Base-by-base conservation (phyloP, 2,113 vertebrate species). In the Rallus limicola region DNA sequence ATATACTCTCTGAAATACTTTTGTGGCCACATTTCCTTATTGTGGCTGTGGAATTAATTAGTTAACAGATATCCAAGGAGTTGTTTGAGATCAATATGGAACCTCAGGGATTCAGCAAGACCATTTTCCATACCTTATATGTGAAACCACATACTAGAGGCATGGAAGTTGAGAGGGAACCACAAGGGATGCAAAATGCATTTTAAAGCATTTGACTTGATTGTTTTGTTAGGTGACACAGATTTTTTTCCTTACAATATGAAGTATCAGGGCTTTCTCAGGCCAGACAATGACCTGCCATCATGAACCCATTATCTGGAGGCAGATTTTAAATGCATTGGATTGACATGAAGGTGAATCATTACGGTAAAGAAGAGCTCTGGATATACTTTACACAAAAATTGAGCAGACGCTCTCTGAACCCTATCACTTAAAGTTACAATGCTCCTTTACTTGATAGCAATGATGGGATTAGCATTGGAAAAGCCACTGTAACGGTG, bases 281-380 rank as follows among this genome's bases (percentile, higher is more conserved):
- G 69, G 62, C n/a, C 76, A 84, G 62, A 88, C 59, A 78, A 53
- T 58, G 24, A 95, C 92, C 50, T 64, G 16, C 29, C 38, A 86
- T 26, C 31, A 33, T 16, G 24, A 93, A 52, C 62, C 24, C 58
- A 52, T 86, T 71, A 58, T 71, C 33, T 34, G 29, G 26, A 90
- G 46, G 52, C 68, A 91, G 36, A 96, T 90, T 96, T 93, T 92
- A 84, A 90, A 92, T 88, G 80, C 64, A 94, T 88, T 86, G 82
- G 29, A 60, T 92, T 82, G 95, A 82, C 90, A 90, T 72, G 25
- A 78, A 90, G 74, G 82, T 92, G 88, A 94, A 94, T 71, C 38
- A 64, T 81, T 81, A 67, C 4, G 4, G 55, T 40, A 78, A 78
- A 92, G 75, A 82, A 48, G 34, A 88, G 28, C 14, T 77, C 25